Evolutionary conservation across 2,113 vertebrate genomes (phyloP), one percentile per base, ranked within the genome.

Genomic region (Dendropsophus ebraccatus): DNA sequence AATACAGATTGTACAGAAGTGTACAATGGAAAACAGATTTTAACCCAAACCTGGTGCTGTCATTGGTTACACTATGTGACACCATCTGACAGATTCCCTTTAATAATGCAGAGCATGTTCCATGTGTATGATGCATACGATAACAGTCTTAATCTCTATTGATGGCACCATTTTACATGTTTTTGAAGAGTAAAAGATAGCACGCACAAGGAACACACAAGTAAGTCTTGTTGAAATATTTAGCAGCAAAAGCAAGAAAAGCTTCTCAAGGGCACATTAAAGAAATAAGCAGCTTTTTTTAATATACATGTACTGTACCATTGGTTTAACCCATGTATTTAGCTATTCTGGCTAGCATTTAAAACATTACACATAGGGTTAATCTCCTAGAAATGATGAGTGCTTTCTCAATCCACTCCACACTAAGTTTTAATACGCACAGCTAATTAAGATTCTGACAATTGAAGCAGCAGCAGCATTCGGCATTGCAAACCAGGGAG

Each of bases 391-490:
- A 54, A 62, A 80, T 80, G 32, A 41, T 37, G 9, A 56, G 32
- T 79, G 21, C 14, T 2, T 58, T 80, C 45, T 32, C 16, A 37
- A 41, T 32, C 78, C 54, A 80, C 19, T 80, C 54, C 56, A 62
- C 56, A 45, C 30, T 60, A 74, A 80, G 32, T 37, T 80, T 80
- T 62, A 80, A 80, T 62, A 37, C 62, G n/a, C 56, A 62, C 52
- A 41, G 56, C 56, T 62, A 80, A 62, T 80, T 80, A 45, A 41
- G 78, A 80, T 62, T 56, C 78, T 80, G 30, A 60, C 54, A 12
- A 25, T 45, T 62, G 78, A 80, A 80, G 62, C 62, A 62, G 78
- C 21, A 80, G 32, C 14, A 80, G 30, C 21, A 60, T 80, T 80
- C 54, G 62, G 56, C 56, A 80, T 32, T 60, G 35, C 56, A 80